Evolutionary conservation across 2,888 invertebrate species (phyloP).

Genomic region (Pseudanteris insignis): DNA sequence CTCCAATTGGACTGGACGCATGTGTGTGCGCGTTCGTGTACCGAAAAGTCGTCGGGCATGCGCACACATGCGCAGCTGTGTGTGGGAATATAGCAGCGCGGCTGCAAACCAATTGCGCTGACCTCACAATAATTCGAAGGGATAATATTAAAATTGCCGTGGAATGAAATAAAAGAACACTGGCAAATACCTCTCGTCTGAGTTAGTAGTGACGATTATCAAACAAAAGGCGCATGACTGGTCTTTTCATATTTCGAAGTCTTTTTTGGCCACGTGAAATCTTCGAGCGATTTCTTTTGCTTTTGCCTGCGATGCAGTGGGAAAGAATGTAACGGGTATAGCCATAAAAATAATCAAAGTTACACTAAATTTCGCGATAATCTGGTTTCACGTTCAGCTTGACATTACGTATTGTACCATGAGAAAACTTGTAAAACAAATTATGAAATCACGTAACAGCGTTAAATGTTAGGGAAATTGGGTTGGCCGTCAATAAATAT

Average conservation of each 20-base stretch:
- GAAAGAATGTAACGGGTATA: too few species aligned
- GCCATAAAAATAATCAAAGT: too few species aligned
- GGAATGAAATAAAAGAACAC: conserved; percentile 59
- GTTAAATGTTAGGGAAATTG: too few species aligned
- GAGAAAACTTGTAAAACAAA: background rate
- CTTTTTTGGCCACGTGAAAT: background rate
- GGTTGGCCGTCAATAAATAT: too few species aligned
- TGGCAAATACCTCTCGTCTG: conserved; percentile 36
- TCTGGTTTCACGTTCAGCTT: too few species aligned
- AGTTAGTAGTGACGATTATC: conserved; percentile 35
- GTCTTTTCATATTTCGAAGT: conserved; percentile 14
- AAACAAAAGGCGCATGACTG: conserved; percentile 31
- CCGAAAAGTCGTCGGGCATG: conserved; percentile 41
- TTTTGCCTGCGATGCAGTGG: too few species aligned
- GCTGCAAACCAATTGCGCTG: conserved; percentile 45
- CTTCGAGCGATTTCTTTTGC: too few species aligned
- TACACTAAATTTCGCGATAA: too few species aligned
- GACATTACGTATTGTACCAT: background rate
- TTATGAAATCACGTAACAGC: too few species aligned
- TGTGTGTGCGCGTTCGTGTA: conserved; percentile 43
- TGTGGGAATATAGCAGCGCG: conserved; percentile 42
- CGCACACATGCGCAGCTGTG: conserved; percentile 25
- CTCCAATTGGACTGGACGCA: conserved; percentile 46
- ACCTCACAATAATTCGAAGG: conserved; percentile 49
- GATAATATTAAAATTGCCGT: conserved; percentile 63